Percentiles rank a stretch among this genome's conserved stretches.
These are phyloP conservation scores for Heptranchias perlo DNA, from an alignment of 2,113 vertebrate genomes.

Conservation along the genomic window DNA sequence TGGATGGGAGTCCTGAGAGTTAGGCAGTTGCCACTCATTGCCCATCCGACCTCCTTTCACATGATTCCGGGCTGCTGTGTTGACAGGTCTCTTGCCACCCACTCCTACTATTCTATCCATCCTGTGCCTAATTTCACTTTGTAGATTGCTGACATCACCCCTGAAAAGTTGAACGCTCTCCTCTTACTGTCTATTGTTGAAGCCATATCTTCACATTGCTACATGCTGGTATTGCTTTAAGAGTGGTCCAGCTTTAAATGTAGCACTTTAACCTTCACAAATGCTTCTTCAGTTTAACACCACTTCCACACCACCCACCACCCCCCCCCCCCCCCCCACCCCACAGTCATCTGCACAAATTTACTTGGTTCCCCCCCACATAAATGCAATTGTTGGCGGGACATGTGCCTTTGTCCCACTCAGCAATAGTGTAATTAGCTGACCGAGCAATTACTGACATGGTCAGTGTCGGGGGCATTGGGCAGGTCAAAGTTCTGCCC, in stretches of 20 bases:
- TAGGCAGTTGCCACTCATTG: neutral
- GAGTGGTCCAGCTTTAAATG: neutral
- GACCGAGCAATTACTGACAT: neutral
- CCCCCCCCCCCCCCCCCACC: neutral
- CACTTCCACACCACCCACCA: no score
- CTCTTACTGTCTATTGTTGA: neutral
- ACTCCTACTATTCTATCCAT: neutral
- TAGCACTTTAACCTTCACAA: neutral
- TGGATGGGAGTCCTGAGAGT: neutral
- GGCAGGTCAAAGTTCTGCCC: neutral
- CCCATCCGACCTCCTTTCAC: neutral
- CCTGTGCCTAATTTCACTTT: neutral
- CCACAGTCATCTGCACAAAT: neutral
- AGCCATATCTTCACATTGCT: neutral
- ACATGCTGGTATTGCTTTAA: neutral
- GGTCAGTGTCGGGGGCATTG: neutral
- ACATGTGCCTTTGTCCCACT: neutral
- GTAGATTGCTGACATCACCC: neutral
- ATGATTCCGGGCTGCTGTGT: neutral
- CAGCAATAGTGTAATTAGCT: neutral
- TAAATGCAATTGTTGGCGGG: neutral
- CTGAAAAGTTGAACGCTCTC: neutral
- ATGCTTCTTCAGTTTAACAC: neutral
- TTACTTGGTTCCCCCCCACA: neutral
- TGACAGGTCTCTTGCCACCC: neutral